phyloP scores from a whole-genome alignment of 2,797 vertebrate genomes.

The Leptodactylus fallax region DNA sequence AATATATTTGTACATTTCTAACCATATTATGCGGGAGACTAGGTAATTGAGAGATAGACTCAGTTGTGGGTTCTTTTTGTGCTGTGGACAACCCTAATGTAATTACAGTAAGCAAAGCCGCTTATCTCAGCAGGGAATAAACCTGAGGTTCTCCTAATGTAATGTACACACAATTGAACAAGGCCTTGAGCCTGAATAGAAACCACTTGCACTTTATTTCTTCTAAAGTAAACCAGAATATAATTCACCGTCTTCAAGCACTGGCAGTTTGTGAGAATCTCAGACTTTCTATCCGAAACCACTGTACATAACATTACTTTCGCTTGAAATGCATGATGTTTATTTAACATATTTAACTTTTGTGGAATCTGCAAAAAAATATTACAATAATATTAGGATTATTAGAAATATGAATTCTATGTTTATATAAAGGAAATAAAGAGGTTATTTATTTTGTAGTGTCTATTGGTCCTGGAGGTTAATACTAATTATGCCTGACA shows the following conservation, averaged over 20 bases:
- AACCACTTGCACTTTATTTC: conserved; percentile 49
- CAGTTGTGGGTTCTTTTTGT: background rate
- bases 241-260: conserved; percentile 16
- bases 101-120: conserved; percentile 41
- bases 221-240: conserved; percentile 11
- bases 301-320: background rate
- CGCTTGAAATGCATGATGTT: background rate
- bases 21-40: background rate
- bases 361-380: background rate
- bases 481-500: too few species aligned
- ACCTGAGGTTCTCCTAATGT: conserved; percentile 23
- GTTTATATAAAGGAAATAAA: background rate
- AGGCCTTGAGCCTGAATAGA: conserved; percentile 23
- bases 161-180: conserved; percentile 29
- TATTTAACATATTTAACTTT: background rate
- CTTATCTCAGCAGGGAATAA: conserved; percentile 53
- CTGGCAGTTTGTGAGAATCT: background rate
- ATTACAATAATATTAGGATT: background rate
- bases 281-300: background rate
- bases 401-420: background rate
- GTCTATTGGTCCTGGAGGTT: background rate
- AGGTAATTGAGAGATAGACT: background rate
- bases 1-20: background rate
- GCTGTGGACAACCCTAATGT: conserved; percentile 40
- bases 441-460: too few species aligned